A percentile compares a stretch with the other conserved stretches of the same genome.
These are phyloP conservation scores for Falcunculus frontatus DNA, from an alignment of 2,113 vertebrate species.

Conservation along the genomic window DNA sequence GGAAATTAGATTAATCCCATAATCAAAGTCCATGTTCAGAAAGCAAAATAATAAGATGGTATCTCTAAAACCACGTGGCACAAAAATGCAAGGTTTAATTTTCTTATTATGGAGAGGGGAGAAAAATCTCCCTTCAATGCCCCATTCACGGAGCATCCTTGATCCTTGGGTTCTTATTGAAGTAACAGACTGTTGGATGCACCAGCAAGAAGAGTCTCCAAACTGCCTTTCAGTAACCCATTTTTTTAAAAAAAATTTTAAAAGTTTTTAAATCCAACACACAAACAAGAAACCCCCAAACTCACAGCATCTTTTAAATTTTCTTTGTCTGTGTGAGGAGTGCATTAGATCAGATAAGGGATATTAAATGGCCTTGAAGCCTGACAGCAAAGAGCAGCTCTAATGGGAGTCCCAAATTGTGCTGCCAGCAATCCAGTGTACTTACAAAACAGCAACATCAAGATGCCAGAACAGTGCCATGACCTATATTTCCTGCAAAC, in stretches of 20 bases:
- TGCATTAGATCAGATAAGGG: slow-evolving; percentile 68
- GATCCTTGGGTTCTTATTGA: background rate
- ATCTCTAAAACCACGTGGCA: background rate
- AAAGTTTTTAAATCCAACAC: background rate
- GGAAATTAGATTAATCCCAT: background rate
- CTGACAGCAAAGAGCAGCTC: slow-evolving; percentile 70
- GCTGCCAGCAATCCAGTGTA: slow-evolving; percentile 65
- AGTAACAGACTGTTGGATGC: background rate
- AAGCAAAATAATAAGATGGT: background rate
- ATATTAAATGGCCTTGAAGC: slow-evolving; percentile 72
- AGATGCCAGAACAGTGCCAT: slow-evolving; percentile 60
- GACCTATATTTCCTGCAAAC: slow-evolving; percentile 73
- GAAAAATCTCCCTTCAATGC: background rate
- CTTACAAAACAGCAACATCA: slow-evolving; percentile 59
- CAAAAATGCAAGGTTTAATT: background rate
- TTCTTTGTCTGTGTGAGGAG: slow-evolving; percentile 48
- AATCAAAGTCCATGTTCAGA: background rate
- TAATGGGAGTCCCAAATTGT: slow-evolving; percentile 65
- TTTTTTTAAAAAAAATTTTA: background rate
- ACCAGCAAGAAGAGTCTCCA: background rate
- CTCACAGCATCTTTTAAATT: background rate
- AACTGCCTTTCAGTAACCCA: slow-evolving; percentile 18
- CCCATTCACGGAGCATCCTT: background rate
- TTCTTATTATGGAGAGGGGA: background rate
- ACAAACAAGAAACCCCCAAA: background rate